Evolutionary conservation across 2,888 invertebrate genomes (phyloP).

Genomic region (Chelonus formosanus): DNA sequence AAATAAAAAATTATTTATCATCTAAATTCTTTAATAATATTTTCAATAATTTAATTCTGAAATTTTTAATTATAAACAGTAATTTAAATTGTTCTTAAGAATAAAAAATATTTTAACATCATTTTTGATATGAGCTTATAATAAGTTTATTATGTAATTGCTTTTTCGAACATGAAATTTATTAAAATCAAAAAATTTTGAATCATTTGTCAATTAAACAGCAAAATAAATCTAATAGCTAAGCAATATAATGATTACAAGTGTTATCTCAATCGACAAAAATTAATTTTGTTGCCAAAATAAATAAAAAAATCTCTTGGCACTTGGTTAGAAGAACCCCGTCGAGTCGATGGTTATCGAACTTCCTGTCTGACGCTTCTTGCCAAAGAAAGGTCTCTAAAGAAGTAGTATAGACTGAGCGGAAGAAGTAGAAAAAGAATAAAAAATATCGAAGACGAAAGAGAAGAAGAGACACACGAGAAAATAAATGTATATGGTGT

Average conservation of each 20-base stretch:
- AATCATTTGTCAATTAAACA: too few relatives aligned
- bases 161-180: too few relatives aligned
- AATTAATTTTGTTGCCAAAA: not conserved
- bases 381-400: slow-evolving; percentile 2
- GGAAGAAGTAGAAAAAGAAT: slow-evolving; percentile 13
- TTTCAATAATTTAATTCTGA: too few relatives aligned
- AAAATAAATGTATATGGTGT: slow-evolving; percentile 47
- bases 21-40: too few relatives aligned
- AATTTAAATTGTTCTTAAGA: too few relatives aligned
- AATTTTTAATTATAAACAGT: too few relatives aligned
- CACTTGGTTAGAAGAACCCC: slow-evolving; percentile 2
- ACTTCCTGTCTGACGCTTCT: slow-evolving; percentile 36
- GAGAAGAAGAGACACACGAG: slow-evolving; percentile 40
- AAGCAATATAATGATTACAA: not conserved
- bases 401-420: slow-evolving; percentile 5
- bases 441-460: slow-evolving; percentile 28
- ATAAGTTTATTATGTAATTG: too few relatives aligned
- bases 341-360: slow-evolving; percentile 43
- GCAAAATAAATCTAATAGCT: not conserved
- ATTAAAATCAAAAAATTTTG: too few relatives aligned
- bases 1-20: too few relatives aligned
- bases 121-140: too few relatives aligned
- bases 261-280: too few relatives aligned
- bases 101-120: too few relatives aligned
- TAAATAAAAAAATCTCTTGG: slow-evolving; percentile 19